Evolutionary conservation across 2,888 invertebrate genomes (phyloP).

Genomic region (Cheilosia variabilis): DNA sequence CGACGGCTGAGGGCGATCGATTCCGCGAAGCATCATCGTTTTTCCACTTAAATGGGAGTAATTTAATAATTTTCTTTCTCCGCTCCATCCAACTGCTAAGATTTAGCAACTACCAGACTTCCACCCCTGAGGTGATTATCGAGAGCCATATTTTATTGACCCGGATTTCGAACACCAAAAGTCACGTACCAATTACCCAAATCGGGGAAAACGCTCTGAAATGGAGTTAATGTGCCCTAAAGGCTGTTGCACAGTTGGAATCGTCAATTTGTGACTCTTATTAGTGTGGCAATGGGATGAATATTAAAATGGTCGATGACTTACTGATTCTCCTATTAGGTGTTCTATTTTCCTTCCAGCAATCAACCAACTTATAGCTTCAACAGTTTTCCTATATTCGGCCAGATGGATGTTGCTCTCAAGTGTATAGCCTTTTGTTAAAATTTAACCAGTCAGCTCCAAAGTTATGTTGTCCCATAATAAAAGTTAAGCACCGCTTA

Average conservation of each 20-base stretch:
- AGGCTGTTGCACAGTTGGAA: slow-evolving; percentile 45
- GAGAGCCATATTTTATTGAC: slow-evolving; percentile 39
- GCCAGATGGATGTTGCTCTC: too few species aligned
- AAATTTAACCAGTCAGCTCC: too few species aligned
- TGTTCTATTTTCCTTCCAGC: too few species aligned
- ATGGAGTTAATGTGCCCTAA: slow-evolving; percentile 63
- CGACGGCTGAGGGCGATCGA: background rate
- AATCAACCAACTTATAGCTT: too few species aligned
- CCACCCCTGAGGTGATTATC: slow-evolving; percentile 7
- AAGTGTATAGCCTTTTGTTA: too few species aligned
- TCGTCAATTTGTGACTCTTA: slow-evolving; percentile 61
- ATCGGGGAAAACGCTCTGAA: slow-evolving; percentile 51
- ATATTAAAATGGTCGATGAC: slow-evolving; percentile 39
- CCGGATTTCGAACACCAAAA: slow-evolving; percentile 40
- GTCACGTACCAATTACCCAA: slow-evolving; percentile 73
- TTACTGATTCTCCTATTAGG: background rate
- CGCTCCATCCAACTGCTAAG: background rate
- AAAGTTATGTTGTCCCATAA: too few species aligned
- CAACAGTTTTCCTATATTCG: too few species aligned
- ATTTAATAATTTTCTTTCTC: slow-evolving; percentile 53
- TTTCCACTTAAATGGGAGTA: slow-evolving; percentile 47
- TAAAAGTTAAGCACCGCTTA: too few species aligned
- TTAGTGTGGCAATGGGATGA: slow-evolving; percentile 24
- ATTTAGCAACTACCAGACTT: background rate
- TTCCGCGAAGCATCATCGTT: slow-evolving; percentile 16